Percentiles rank a stretch among this genome's conserved stretches.
Conservation (phyloP, 53 echinoderm and acorn worm genomes). For the Stichopus horrens region DNA sequence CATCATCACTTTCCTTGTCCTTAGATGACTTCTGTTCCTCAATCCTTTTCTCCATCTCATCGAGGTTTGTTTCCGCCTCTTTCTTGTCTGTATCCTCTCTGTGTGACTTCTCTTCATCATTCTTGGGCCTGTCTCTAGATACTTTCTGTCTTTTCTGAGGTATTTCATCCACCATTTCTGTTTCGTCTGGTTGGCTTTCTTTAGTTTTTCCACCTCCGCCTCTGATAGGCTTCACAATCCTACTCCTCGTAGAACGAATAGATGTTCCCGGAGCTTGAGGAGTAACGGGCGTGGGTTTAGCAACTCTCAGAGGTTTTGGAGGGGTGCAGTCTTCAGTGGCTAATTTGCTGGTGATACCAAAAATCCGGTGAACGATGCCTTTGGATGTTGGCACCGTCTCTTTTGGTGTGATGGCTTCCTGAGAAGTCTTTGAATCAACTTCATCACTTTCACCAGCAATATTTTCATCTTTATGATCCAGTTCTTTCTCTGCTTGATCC, state of each 20-base stretch:
- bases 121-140: background rate
- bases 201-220: background rate
- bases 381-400: background rate
- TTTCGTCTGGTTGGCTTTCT: background rate
- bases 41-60: background rate
- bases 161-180: background rate
- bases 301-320: background rate
- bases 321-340: background rate
- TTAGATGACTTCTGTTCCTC: background rate
- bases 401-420: slow-evolving; percentile 6
- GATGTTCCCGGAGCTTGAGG: background rate
- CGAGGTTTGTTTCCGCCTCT: background rate
- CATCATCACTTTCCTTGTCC: background rate
- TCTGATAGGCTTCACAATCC: slow-evolving; percentile 5
- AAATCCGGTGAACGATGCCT: background rate
- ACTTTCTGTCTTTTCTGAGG: background rate
- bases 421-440: background rate
- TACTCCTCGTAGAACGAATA: background rate
- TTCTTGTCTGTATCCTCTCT: background rate
- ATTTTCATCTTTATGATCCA: background rate
- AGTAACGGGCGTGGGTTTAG: background rate
- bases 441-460: background rate
- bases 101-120: background rate
- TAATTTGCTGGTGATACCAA: background rate
- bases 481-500: background rate